Conservation (phyloP, 2,113 vertebrate genomes). For the Sinocyclocheilus grahami region DNA sequence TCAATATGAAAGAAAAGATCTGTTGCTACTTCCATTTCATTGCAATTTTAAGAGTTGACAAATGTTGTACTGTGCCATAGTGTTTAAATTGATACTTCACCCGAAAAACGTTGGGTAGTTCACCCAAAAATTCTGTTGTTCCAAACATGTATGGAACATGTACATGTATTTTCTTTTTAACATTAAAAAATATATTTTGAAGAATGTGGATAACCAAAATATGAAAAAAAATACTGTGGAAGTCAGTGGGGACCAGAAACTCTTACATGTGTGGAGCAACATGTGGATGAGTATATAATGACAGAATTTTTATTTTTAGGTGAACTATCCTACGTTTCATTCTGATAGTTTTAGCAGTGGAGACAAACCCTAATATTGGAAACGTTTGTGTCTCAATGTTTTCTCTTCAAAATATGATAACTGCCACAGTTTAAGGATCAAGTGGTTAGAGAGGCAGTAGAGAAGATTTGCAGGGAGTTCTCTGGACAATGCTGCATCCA, state of each 20-base stretch:
- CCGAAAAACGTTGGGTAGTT: no score
- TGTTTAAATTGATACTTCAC: no score
- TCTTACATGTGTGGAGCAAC: no score
- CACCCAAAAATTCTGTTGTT: no score
- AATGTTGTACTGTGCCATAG: neutral
- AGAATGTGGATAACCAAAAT: no score
- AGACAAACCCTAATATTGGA: neutral
- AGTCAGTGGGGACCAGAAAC: no score
- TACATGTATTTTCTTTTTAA: no score
- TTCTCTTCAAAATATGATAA: neutral
- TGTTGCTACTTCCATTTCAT: neutral
- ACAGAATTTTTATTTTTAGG: no score
- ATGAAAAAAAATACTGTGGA: no score
- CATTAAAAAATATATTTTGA: no score
- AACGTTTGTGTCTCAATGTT: neutral
- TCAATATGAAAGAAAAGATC: neutral
- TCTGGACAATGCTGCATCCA: slow-evolving; percentile 85
- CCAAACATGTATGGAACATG: no score
- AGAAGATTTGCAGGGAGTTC: slow-evolving; percentile 90
- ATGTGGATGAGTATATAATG: no score
- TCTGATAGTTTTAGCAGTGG: neutral
- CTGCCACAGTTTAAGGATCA: slow-evolving; percentile 89
- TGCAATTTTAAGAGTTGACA: neutral
- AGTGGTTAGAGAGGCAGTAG: slow-evolving; percentile 93
- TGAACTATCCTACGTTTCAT: neutral